Evolutionary conservation across 2,797 vertebrate genomes (phyloP), one percentile per base, ranked within the genome.

Genomic region (Thaleichthys pacificus): DNA sequence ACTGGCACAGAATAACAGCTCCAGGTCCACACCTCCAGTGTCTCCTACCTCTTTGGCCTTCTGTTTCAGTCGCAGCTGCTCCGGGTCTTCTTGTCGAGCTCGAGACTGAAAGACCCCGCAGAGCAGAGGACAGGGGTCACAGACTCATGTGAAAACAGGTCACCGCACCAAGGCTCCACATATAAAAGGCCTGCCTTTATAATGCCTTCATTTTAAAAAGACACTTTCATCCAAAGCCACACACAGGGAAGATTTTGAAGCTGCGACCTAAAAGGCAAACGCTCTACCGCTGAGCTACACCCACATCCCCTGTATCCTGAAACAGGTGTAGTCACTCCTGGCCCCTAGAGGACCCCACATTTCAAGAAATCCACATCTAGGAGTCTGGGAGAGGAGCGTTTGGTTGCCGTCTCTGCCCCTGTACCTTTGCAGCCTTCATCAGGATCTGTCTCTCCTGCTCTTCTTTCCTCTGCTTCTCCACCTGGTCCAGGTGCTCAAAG

Each of bases 361-460:
- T 47, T 47, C 42, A 47, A 47, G 42, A 47, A 12, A 47, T 47
- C 42, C 42, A 47, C 42, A 47, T 47, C 0, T 12, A 47, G 11
- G 42, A 47, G 58, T n/a, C 24, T 54, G 17, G 9, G 49, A 54
- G 3, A 19, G 14, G 5, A 67, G 28, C 28, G 24, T 17, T 15
- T 51, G 22, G 49, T 22, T 54, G 15, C 14, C 30, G 47, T 51
- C 19, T 32, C 1, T 35, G 67, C 79, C 6, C 7, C 66, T 80
- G 89, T 88, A 95, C 97, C 96, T 98, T 98, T 74, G 97, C 97
- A 67, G 97, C 97, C 24, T 98, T 96, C 92, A 99, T 95, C 73
- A 99, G 92, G 83, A 99, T 97, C 88, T 99, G 97, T 82, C 97
- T 92, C 90, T 99, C 97, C 92, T 98, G 96, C 66, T 98, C 97